Evolutionary conservation across 23 tunicate genomes (phyloP).

Genomic region (Pegea sp.): DNA sequence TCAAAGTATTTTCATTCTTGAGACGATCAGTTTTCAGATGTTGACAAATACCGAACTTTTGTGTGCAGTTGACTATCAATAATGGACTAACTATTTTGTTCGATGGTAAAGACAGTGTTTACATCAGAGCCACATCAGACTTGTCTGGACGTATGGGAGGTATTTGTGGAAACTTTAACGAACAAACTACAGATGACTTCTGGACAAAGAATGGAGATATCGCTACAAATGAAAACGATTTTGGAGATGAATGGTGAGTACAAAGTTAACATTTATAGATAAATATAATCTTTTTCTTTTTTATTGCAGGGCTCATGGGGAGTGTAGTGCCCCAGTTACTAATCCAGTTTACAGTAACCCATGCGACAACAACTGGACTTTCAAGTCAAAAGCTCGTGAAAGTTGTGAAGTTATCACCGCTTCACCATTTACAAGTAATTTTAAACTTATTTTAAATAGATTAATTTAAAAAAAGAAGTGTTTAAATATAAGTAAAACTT

Average conservation of each 20-base stretch:
- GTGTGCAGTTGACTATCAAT: slow-evolving; percentile 59
- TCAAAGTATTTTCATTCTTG: slow-evolving; percentile 22
- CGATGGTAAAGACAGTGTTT: slow-evolving; percentile 74
- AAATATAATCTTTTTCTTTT: too few relatives aligned
- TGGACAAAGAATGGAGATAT: slow-evolving; percentile 75
- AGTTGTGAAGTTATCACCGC: slow-evolving; percentile 84
- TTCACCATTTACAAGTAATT: slow-evolving; percentile 79
- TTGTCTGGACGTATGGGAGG: slow-evolving; percentile 43
- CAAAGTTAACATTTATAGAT: background rate
- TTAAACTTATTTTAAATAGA: background rate
- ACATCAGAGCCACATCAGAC: slow-evolving; percentile 68
- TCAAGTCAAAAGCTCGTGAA: slow-evolving; percentile 53
- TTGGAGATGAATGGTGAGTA: slow-evolving; percentile 87
- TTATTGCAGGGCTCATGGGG: slow-evolving; percentile 45
- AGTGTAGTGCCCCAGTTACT: slow-evolving; percentile 59
- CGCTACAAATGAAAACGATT: slow-evolving; percentile 86
- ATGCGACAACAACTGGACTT: slow-evolving; percentile 60
- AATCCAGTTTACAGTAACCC: slow-evolving; percentile 41
- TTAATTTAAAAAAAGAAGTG: background rate
- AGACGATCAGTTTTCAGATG: background rate
- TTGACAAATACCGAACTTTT: background rate
- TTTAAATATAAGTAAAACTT: background rate
- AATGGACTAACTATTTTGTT: slow-evolving; percentile 78
- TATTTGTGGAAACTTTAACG: slow-evolving; percentile 91
- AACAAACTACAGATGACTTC: slow-evolving; percentile 77